Evolutionary conservation across 30 jellyfish, hydroid and myxozoan species (phyloP).

Genomic region (Aurelia sp.): DNA sequence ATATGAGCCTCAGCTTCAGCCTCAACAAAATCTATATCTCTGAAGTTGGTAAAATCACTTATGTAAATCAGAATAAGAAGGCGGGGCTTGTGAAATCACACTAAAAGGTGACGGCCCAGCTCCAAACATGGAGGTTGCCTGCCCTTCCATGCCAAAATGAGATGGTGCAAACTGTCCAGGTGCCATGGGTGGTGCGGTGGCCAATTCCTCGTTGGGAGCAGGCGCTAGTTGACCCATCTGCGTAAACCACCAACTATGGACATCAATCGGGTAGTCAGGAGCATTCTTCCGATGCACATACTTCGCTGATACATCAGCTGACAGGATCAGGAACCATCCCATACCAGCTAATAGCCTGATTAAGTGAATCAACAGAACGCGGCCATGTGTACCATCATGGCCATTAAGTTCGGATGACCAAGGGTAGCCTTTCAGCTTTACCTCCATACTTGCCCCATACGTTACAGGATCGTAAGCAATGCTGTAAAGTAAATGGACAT

Average conservation of each 20-base stretch:
- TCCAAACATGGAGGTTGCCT: constrained; percentile 3
- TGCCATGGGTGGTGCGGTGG: constrained; percentile 18
- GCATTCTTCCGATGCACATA: constrained; percentile 43
- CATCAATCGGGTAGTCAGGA: constrained; percentile 66
- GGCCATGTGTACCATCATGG: constrained; percentile 63
- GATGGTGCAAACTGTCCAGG: constrained; percentile 15
- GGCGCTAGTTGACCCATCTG: neutral
- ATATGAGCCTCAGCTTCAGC: no score
- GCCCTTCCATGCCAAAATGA: constrained; percentile 45
- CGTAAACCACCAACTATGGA: constrained; percentile 70
- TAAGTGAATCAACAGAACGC: constrained; percentile 31
- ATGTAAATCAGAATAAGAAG: neutral
- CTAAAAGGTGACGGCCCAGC: constrained; percentile 13
- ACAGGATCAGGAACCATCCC: constrained; percentile 67
- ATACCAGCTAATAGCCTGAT: constrained; percentile 16
- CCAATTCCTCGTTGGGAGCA: constrained; percentile 8
- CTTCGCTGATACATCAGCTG: constrained; percentile 79
- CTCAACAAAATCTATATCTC: no score
- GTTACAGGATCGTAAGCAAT: no score
- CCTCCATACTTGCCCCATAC: constrained; percentile 8
- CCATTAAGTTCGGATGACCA: constrained; percentile 21
- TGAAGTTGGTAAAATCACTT: no score
- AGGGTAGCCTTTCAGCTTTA: constrained; percentile 61
- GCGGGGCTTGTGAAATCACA: neutral
- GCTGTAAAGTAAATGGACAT: no score